phyloP scores from a whole-genome alignment of 2,113 vertebrate genomes.

The Dolichallabes microphthalmus region DNA sequence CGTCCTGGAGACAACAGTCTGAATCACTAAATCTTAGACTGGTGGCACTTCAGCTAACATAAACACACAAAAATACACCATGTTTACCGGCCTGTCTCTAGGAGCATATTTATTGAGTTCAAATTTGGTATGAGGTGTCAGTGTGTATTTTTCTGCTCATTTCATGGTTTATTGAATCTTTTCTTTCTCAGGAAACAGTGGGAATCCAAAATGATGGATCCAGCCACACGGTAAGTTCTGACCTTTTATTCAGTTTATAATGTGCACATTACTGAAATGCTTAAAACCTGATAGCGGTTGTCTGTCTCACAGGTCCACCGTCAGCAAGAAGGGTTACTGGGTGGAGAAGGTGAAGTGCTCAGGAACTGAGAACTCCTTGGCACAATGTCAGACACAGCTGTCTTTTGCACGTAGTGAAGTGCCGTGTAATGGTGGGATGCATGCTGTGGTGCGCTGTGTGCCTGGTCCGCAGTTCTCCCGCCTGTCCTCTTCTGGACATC shows the following conservation, averaged over 20 bases:
- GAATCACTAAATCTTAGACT: constrained; percentile 7
- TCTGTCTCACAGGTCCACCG: constrained; percentile 61
- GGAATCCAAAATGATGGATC: constrained; percentile 85
- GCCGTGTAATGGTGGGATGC: constrained; percentile 80
- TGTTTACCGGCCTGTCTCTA: constrained; percentile 25
- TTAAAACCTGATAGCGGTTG: not conserved
- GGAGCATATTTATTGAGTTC: constrained; percentile 32
- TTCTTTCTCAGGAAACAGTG: constrained; percentile 82
- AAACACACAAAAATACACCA: constrained; percentile 38
- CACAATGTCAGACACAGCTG: constrained; percentile 77
- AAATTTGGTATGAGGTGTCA: constrained; percentile 19
- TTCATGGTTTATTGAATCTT: constrained; percentile 25
- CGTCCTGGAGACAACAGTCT: not conserved
- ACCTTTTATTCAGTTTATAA: not conserved
- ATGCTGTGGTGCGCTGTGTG: constrained; percentile 81
- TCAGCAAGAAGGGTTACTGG: constrained; percentile 83
- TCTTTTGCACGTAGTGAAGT: constrained; percentile 65
- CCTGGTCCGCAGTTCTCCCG: constrained; percentile 72
- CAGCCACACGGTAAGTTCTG: constrained; percentile 79
- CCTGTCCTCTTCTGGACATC: constrained; percentile 47
- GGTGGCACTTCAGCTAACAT: constrained; percentile 12
- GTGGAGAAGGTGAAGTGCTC: constrained; percentile 83
- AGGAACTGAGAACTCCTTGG: constrained; percentile 81
- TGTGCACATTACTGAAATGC: not conserved
- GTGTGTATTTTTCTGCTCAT: constrained; percentile 23